A percentile compares a stretch with the other conserved stretches of the same genome.
phyloP scores from a whole-genome alignment of 2,797 vertebrate species.

The Melanotaenia trifasciata region DNA sequence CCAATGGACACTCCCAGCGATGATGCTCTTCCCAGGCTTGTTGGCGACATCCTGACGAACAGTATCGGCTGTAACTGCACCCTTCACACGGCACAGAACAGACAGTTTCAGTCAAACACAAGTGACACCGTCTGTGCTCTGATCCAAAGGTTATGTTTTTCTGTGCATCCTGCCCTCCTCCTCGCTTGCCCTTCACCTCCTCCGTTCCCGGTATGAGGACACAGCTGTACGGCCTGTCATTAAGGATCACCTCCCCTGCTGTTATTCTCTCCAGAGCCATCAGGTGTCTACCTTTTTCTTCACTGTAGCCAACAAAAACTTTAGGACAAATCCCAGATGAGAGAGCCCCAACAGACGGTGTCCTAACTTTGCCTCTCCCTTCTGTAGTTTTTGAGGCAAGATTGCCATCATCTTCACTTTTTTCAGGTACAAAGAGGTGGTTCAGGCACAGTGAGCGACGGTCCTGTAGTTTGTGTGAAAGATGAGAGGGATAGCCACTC shows the following conservation, averaged over 20 bases:
- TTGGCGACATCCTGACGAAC: slow-evolving; percentile 83
- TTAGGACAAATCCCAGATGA: slow-evolving; percentile 72
- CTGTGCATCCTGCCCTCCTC: not conserved
- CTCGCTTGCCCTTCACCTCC: slow-evolving; percentile 43
- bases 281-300: slow-evolving; percentile 88
- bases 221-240: slow-evolving; percentile 89
- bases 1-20: slow-evolving; percentile 86
- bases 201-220: slow-evolving; percentile 84
- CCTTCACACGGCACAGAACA: slow-evolving; percentile 84
- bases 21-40: slow-evolving; percentile 91
- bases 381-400: slow-evolving; percentile 8
- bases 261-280: slow-evolving; percentile 83
- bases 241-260: slow-evolving; percentile 87
- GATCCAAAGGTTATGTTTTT: slow-evolving; percentile 51
- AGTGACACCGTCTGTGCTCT: slow-evolving; percentile 88
- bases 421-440: slow-evolving; percentile 69
- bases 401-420: slow-evolving; percentile 19
- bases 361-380: slow-evolving; percentile 31
- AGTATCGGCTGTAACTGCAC: slow-evolving; percentile 92
- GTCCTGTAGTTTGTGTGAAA: slow-evolving; percentile 87
- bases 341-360: slow-evolving; percentile 42
- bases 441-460: slow-evolving; percentile 85
- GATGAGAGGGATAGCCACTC: slow-evolving; percentile 86
- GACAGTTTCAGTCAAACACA: slow-evolving; percentile 84
- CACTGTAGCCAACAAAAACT: slow-evolving; percentile 77